Percentiles rank a stretch among this genome's conserved stretches.
phyloP scores from a whole-genome alignment of 2,797 vertebrate species.

The Erethizon dorsatum region DNA sequence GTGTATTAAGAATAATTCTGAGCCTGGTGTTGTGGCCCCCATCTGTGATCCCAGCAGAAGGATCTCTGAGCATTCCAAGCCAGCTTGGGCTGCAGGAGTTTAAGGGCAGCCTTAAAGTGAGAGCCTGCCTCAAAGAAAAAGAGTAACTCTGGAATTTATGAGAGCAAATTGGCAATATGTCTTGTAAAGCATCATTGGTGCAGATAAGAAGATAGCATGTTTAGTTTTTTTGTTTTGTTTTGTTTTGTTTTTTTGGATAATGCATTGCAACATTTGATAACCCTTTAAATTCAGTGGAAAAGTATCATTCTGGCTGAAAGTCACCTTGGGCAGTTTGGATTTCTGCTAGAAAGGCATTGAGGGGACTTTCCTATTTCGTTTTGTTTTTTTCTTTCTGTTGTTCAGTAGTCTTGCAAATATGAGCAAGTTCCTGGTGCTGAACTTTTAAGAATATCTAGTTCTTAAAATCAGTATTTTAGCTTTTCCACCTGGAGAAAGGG shows the following conservation, averaged over 20 bases:
- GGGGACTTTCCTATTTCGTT: not conserved
- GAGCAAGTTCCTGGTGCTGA: not conserved
- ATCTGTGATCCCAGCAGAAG: not conserved
- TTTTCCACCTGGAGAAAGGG: constrained; percentile 24
- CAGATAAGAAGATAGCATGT: not conserved
- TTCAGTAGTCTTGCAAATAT: not conserved
- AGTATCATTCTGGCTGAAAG: constrained; percentile 16
- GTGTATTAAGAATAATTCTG: not conserved
- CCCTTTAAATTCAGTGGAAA: constrained; percentile 3
- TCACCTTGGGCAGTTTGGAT: not conserved
- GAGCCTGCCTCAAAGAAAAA: not conserved
- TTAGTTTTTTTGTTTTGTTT: not conserved
- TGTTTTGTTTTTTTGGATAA: not conserved
- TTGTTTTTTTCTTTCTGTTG: constrained; percentile 29
- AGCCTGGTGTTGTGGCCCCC: no score
- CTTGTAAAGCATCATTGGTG: not conserved
- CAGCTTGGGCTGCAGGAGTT: not conserved
- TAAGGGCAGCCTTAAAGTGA: not conserved
- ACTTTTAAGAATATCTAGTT: constrained; percentile 7
- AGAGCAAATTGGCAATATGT: not conserved
- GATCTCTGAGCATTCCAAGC: not conserved
- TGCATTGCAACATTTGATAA: not conserved
- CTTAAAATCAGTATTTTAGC: not conserved
- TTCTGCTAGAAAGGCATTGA: constrained; percentile 42
- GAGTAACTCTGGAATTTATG: constrained; percentile 6